Evolutionary conservation across 2,113 vertebrate species (phyloP).

Genomic region (Tupaia tana): DNA sequence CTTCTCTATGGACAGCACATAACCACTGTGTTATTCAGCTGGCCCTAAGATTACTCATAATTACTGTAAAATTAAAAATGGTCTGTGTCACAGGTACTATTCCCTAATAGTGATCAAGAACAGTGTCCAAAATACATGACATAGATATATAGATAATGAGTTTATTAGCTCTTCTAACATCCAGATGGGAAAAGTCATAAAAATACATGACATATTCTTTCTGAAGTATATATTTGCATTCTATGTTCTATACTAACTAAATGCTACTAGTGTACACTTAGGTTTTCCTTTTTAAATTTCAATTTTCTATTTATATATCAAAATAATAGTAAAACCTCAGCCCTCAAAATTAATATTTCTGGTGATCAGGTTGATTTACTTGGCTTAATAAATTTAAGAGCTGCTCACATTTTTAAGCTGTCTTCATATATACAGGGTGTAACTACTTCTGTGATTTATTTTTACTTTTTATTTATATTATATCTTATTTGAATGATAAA

Average conservation of each 20-base stretch:
- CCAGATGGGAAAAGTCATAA: neutral
- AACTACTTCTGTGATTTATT: conserved; percentile 1
- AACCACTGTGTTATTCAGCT: too few species aligned
- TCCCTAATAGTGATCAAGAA: neutral
- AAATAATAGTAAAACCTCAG: conserved; percentile 2
- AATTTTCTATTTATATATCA: conserved; percentile 20
- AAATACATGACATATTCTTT: neutral
- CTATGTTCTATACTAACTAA: conserved; percentile 47
- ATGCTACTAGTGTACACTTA: neutral
- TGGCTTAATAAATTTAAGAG: conserved; percentile 66
- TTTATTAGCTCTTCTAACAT: neutral
- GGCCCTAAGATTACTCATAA: neutral
- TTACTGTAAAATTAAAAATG: conserved; percentile 19
- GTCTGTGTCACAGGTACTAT: neutral
- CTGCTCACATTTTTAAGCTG: conserved; percentile 60
- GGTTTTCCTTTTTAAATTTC: conserved; percentile 29
- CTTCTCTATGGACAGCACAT: too few species aligned
- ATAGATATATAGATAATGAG: neutral
- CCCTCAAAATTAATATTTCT: conserved; percentile 45
- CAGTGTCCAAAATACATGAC: neutral
- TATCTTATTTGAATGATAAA: conserved; percentile 32
- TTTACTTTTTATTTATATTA: conserved; percentile 55
- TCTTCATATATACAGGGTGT: conserved; percentile 61
- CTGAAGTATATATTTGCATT: neutral
- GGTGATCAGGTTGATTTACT: conserved; percentile 63